These are phyloP conservation scores for Psophia crepitans DNA, from an alignment of 2,113 vertebrate genomes.

Conservation along the genomic window DNA sequence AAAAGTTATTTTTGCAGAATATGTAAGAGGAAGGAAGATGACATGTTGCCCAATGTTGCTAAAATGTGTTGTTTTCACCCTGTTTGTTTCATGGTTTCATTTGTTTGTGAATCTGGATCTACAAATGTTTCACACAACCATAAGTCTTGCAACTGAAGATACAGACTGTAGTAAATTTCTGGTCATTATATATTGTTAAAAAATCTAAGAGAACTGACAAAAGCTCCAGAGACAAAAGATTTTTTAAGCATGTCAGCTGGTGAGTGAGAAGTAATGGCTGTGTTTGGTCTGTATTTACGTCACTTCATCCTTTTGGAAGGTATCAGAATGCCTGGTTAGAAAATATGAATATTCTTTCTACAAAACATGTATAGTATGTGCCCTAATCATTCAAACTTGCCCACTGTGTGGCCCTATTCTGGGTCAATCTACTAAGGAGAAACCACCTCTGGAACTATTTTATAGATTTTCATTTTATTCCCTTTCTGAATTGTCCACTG, in stretches of 20 bases:
- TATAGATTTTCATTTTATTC: not conserved
- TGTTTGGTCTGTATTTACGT: not conserved
- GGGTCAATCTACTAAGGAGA: not conserved
- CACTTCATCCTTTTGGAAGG: not conserved
- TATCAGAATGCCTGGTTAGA: not conserved
- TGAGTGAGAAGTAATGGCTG: not conserved
- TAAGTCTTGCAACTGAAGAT: not conserved
- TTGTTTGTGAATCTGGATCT: not conserved
- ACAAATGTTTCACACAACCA: not conserved
- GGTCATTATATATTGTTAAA: not conserved
- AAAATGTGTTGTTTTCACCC: not conserved
- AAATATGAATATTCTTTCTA: not conserved
- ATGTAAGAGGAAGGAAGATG: not conserved
- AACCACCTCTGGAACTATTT: not conserved
- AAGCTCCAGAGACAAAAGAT: not conserved
- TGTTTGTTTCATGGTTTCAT: not conserved
- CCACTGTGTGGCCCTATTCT: too few species aligned
- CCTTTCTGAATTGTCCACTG: not conserved
- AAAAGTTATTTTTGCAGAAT: not conserved
- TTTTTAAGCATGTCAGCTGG: not conserved
- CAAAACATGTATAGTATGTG: not conserved
- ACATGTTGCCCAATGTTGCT: not conserved
- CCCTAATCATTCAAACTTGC: not conserved
- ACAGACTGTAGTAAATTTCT: not conserved
- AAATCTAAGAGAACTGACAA: not conserved